These are phyloP conservation scores for Temnothorax ravouxi DNA, from an alignment of 2,888 invertebrate genomes.

Conservation along the genomic window DNA sequence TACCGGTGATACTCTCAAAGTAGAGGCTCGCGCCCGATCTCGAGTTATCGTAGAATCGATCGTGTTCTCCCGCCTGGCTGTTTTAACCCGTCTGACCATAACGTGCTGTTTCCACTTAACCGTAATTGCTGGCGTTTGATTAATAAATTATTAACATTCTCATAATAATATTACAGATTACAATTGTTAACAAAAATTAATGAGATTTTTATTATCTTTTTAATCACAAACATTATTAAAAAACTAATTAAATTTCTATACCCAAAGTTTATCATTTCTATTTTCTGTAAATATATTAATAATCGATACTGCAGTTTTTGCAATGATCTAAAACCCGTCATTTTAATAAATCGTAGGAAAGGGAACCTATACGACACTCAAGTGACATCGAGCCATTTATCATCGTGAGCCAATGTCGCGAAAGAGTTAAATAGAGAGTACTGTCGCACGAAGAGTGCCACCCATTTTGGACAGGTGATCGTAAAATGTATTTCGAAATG, in stretches of 20 bases:
- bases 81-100: background rate
- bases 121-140: background rate
- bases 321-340: background rate
- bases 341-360: background rate
- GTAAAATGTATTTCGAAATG: constrained; percentile 24
- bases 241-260: background rate
- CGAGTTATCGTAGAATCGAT: background rate
- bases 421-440: constrained; percentile 21
- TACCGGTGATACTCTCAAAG: background rate
- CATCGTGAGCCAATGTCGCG: background rate
- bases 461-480: background rate
- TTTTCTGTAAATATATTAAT: background rate
- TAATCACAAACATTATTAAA: constrained; percentile 2
- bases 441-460: background rate
- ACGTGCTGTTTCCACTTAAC: constrained; percentile 11
- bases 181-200: background rate
- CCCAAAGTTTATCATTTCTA: constrained; percentile 4
- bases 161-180: background rate
- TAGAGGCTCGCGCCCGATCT: background rate
- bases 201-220: constrained; percentile 3
- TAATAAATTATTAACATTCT: constrained; percentile 10
- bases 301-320: background rate
- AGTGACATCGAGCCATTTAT: constrained; percentile 18
- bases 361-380: background rate
- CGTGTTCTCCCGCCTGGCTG: background rate